These are phyloP conservation scores for Thymelicus acteon DNA, from an alignment of 2,888 invertebrate genomes.

Conservation along the genomic window DNA sequence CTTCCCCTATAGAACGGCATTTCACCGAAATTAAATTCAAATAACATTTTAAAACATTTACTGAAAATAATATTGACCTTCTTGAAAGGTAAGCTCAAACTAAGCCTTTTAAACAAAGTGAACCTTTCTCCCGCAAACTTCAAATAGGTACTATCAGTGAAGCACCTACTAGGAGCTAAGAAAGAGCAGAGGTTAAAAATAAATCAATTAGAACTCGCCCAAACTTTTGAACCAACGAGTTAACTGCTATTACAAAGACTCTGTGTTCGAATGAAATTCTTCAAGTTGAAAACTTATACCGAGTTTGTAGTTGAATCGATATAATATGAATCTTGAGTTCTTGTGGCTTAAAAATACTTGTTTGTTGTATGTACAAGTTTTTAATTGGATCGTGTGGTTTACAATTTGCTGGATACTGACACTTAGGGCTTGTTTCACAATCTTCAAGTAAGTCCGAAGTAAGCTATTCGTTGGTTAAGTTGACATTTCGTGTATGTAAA, in stretches of 20 bases:
- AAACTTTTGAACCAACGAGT: conserved; percentile 43
- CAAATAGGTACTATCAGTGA: conserved; percentile 16
- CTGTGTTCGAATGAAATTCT: conserved; percentile 48
- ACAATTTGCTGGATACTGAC: not conserved
- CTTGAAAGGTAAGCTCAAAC: conserved; percentile 12
- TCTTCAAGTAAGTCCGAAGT: no score
- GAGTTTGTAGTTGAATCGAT: conserved; percentile 25
- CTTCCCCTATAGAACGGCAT: no score
- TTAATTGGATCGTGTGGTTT: conserved; percentile 15
- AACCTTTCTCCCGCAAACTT: conserved; percentile 10
- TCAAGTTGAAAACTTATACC: conserved; percentile 39
- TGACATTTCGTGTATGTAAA: no score
- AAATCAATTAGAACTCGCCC: conserved; percentile 42
- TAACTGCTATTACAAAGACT: conserved; percentile 45
- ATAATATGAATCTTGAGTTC: conserved; percentile 24
- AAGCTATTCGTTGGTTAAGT: no score
- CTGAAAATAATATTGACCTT: not conserved
- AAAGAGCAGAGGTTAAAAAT: conserved; percentile 28
- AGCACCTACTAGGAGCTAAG: not conserved
- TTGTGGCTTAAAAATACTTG: conserved; percentile 32
- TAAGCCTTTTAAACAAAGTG: conserved; percentile 10
- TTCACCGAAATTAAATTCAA: not conserved
- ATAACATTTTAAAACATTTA: not conserved
- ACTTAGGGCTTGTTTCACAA: no score
- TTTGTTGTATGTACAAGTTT: conserved; percentile 20